A percentile compares a stretch with the other conserved stretches of the same genome.
Evolutionary conservation across 2,888 invertebrate genomes (phyloP).

Genomic region (Beris chalybata): DNA sequence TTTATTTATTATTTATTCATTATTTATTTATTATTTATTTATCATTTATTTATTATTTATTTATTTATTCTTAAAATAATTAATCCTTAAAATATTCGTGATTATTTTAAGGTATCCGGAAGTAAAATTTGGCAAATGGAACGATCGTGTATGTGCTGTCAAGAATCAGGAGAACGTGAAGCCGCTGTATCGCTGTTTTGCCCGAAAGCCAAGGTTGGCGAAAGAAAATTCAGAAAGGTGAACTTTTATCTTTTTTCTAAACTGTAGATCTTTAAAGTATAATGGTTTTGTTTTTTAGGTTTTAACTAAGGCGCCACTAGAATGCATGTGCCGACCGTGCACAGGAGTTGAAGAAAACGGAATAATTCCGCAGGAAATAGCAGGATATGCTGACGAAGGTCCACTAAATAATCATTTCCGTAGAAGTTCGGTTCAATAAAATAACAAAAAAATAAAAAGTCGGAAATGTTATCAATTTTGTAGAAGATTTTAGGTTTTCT

Average conservation of each 20-base stretch:
- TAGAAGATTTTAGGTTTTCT: no score
- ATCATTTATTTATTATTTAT: no score
- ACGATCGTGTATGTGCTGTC: conserved; percentile 92
- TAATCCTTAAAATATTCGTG: no score
- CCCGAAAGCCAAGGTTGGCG: conserved; percentile 84
- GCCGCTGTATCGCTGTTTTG: conserved; percentile 86
- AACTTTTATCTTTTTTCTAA: conserved; percentile 29
- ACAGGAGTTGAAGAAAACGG: conserved; percentile 85
- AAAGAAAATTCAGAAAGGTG: conserved; percentile 83
- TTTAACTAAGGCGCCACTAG: conserved; percentile 87
- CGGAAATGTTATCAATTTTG: not conserved
- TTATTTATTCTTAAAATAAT: no score
- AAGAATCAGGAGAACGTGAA: conserved; percentile 90
- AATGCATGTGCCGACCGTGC: conserved; percentile 94
- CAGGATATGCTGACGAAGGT: conserved; percentile 81
- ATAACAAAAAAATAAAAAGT: not conserved
- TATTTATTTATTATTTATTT: no score
- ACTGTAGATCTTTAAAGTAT: not conserved
- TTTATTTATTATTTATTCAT: no score
- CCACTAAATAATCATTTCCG: conserved; percentile 79
- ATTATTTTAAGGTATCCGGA: conserved; percentile 74
- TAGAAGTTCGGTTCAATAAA: conserved; percentile 65
- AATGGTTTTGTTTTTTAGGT: conserved; percentile 63
- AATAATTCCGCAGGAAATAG: conserved; percentile 87
- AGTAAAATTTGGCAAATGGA: conserved; percentile 97